Evolutionary conservation across 2,797 vertebrate genomes (phyloP), one percentile per base, ranked within the genome.

Genomic region (Oophaga sylvatica): DNA sequence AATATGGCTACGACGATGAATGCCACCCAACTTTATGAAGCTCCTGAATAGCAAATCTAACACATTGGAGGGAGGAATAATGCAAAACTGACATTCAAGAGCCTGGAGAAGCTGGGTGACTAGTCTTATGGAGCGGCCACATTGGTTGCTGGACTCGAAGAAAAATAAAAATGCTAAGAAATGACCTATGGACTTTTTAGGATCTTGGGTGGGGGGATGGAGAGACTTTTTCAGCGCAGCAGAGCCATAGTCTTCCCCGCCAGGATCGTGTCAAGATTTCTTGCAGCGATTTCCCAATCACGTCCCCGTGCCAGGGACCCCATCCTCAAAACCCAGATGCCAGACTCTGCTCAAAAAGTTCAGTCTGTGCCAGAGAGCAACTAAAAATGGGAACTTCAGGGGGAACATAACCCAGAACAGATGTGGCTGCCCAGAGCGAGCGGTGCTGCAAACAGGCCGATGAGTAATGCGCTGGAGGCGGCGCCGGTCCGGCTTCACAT

Each of bases 321-420:
- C 10, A 26, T 76, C 80, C n/a, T 53, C 70, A 45, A 81, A 81
- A 73, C 31, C 6, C 67, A 73, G 67, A 81, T 81, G 79, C 79
- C 85, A 87, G 71, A 82, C 1, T 56, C 26, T 45, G 59, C 56
- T 65, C 20, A 57, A 86, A 81, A 31, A 20, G 68, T 26, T n/a
- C 67, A 67, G 22, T 53, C 48, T 15, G 15, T 67, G 87, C 76
- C 87, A 84, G 67, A 80, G 76, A 22, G 77, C n/a, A 81, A 45
- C 87, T 88, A 84, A 85, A 88, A 81, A 84, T 85, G 77, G 87
- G 77, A 88, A 79, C 87, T 88, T 77, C 87, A 60, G 20, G 19
- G 41, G 35, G 70, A 45, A 45, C 53, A 53, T 88, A 88, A 88
- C 83, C 81, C 53, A 20, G 7, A 84, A 73, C 87, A 88, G 87